These are phyloP conservation scores for Euwallacea similis DNA, from an alignment of 1,140 invertebrate species.

Conservation along the genomic window DNA sequence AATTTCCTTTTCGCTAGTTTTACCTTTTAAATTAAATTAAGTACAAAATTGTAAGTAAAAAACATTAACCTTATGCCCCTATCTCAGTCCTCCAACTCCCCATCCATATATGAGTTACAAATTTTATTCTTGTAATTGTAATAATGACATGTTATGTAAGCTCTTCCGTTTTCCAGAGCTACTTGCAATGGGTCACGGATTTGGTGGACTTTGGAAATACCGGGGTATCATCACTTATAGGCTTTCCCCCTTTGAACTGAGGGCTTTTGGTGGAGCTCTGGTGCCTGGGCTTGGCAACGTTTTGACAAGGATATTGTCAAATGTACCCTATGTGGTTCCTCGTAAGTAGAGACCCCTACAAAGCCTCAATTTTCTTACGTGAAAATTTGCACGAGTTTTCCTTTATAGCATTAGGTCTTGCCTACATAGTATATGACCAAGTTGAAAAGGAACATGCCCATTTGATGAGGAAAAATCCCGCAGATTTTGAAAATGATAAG, in stretches of 20 bases:
- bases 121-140: too few species aligned
- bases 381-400: too few species aligned
- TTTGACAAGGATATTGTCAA: constrained; percentile 68
- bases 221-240: constrained; percentile 81
- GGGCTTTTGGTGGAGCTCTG: constrained; percentile 77
- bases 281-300: constrained; percentile 76
- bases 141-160: not conserved
- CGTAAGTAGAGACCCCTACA: constrained; percentile 66
- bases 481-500: constrained; percentile 84
- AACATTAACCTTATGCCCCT: too few species aligned
- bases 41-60: too few species aligned
- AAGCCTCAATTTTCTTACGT: too few species aligned
- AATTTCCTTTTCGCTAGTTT: too few species aligned
- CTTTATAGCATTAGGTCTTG: constrained; percentile 65
- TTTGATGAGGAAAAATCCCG: constrained; percentile 80
- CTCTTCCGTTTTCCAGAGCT: not conserved
- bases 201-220: constrained; percentile 75
- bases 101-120: too few species aligned
- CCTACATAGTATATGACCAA: constrained; percentile 76
- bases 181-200: constrained; percentile 58
- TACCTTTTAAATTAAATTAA: too few species aligned
- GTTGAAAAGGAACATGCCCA: constrained; percentile 68
- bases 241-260: constrained; percentile 86
- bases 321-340: constrained; percentile 71
- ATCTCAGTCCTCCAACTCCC: too few species aligned